Percentiles rank a stretch among this genome's conserved stretches.
Evolutionary conservation across 37 sponge, comb jelly and placozoan genomes (phyloP).

Genomic region (Hexactinellida sp.): DNA sequence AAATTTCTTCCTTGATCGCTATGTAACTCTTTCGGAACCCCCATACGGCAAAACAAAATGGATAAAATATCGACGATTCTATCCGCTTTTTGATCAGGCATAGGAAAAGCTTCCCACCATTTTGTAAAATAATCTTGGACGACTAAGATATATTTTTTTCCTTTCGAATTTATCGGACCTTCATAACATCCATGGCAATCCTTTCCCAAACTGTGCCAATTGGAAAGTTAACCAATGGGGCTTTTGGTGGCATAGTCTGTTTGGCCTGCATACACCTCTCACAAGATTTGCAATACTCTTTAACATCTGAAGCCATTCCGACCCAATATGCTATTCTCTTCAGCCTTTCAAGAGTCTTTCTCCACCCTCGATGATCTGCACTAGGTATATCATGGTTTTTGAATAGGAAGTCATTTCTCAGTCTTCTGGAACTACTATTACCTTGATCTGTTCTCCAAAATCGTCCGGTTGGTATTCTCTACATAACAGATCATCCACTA

Average conservation of each 20-base stretch:
- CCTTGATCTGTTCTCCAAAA: not conserved
- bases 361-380: conserved; percentile 32
- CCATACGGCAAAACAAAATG: not conserved
- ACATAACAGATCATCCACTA: conserved; percentile 29
- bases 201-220: conserved; percentile 28
- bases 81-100: not conserved
- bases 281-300: conserved; percentile 19
- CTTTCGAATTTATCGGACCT: conserved; percentile 21
- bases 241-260: not conserved
- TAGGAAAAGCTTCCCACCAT: conserved; percentile 2
- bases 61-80: not conserved
- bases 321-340: conserved; percentile 5
- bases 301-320: conserved; percentile 22
- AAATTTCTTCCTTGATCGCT: conserved; percentile 2
- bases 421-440: not conserved
- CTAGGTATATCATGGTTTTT: conserved; percentile 6
- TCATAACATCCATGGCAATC: conserved; percentile 24
- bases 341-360: not conserved
- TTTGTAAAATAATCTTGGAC: not conserved
- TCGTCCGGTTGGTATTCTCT: conserved; percentile 19
- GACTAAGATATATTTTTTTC: not conserved
- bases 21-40: not conserved
- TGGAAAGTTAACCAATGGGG: conserved; percentile 17
- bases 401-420: not conserved
- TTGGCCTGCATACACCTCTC: conserved; percentile 19